phyloP scores from a whole-genome alignment of 2,888 invertebrate genomes.

The Bibio marci region DNA sequence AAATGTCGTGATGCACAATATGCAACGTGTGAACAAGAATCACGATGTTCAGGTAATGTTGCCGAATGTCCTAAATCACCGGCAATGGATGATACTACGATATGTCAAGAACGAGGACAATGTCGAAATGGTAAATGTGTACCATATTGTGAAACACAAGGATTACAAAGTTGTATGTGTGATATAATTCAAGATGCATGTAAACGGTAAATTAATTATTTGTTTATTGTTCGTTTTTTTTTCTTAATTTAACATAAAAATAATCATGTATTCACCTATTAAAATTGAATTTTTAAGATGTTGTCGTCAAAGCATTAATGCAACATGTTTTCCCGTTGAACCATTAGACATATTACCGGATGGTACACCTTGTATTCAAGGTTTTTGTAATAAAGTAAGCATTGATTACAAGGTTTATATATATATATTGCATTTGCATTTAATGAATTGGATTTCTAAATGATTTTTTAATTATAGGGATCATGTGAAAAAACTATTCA shows the following conservation, averaged over 20 bases:
- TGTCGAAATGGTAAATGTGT: constrained; percentile 83
- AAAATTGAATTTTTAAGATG: constrained; percentile 41
- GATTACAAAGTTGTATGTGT: constrained; percentile 90
- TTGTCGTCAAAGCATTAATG: constrained; percentile 79
- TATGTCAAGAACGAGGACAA: constrained; percentile 81
- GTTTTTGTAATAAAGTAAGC: constrained; percentile 80
- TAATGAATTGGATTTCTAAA: neutral
- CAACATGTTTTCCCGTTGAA: constrained; percentile 80
- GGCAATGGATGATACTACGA: constrained; percentile 70
- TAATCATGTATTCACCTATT: neutral
- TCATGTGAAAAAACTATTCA: constrained; percentile 87
- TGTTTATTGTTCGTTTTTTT: neutral
- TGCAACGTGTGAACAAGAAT: constrained; percentile 84
- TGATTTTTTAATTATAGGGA: constrained; percentile 41
- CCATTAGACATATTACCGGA: constrained; percentile 78
- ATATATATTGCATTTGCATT: no score
- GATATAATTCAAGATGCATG: constrained; percentile 86
- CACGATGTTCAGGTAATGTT: constrained; percentile 66
- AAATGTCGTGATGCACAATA: constrained; percentile 84
- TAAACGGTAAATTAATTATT: constrained; percentile 36
- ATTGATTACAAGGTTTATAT: no score
- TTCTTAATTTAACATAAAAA: neutral
- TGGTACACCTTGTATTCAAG: constrained; percentile 91
- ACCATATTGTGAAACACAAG: constrained; percentile 89
- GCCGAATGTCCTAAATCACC: constrained; percentile 75